phyloP scores from a whole-genome alignment of 2,797 vertebrate species.

The Artibeus jamaicensis region DNA sequence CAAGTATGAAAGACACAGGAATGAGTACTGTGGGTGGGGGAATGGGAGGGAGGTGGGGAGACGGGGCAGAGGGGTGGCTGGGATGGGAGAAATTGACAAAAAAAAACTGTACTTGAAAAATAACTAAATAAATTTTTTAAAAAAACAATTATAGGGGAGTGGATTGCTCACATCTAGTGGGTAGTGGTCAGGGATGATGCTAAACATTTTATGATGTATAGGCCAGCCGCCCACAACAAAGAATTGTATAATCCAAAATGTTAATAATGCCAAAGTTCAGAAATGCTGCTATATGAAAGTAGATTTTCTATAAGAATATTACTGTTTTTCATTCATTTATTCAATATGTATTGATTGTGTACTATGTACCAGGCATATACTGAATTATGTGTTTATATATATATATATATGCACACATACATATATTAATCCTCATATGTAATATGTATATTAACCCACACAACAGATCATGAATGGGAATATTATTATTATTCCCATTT shows the following conservation, averaged over 20 bases:
- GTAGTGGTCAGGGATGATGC: neutral
- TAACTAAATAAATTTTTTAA: no score
- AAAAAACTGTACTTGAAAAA: no score
- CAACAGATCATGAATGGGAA: neutral
- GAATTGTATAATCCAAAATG: neutral
- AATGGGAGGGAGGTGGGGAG: no score
- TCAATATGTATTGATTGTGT: neutral
- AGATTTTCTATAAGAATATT: neutral
- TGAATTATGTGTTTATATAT: neutral
- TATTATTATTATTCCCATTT: neutral
- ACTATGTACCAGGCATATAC: neutral
- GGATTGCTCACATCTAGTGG: neutral
- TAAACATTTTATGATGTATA: neutral
- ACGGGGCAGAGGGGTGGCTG: no score
- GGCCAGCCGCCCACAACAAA: neutral
- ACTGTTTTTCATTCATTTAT: neutral
- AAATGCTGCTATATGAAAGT: neutral
- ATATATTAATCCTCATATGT: neutral
- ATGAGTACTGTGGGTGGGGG: no score
- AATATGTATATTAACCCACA: neutral
- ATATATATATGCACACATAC: neutral
- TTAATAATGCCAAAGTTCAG: neutral
- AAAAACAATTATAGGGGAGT: neutral
- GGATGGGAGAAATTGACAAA: no score
- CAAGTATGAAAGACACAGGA: no score